Conservation (phyloP, 2,888 invertebrate species). For the Hydrotaea cyrtoneurina region DNA sequence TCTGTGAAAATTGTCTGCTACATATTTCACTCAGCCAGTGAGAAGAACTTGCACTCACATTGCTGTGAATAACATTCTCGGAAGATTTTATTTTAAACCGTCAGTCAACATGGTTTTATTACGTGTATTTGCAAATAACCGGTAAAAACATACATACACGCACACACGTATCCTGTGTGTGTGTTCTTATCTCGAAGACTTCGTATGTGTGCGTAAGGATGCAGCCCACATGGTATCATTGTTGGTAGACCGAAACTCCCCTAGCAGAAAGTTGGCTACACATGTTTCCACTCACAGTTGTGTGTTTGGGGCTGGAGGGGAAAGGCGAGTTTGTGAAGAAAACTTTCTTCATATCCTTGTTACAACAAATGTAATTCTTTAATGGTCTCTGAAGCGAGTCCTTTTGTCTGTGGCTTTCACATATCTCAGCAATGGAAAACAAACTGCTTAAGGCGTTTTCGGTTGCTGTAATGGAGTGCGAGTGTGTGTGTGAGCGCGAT, state of each 20-base stretch:
- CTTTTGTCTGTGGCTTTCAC: slow-evolving; percentile 19
- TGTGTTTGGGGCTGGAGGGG: neutral
- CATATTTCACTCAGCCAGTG: too few relatives aligned
- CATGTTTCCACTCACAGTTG: neutral
- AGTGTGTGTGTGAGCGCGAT: neutral
- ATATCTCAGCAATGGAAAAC: neutral
- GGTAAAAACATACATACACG: too few relatives aligned
- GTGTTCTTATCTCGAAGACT: neutral
- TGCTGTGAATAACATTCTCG: too few relatives aligned
- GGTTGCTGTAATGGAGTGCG: neutral
- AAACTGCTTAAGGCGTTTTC: slow-evolving; percentile 25
- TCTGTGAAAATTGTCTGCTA: too few relatives aligned
- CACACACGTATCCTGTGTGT: neutral
- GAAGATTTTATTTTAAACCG: too few relatives aligned
- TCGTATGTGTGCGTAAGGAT: neutral
- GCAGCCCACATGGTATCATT: neutral
- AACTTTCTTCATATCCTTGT: neutral
- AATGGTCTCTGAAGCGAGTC: slow-evolving; percentile 16
- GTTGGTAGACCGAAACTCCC: neutral
- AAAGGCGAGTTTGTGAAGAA: too few relatives aligned
- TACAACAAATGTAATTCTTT: slow-evolving; percentile 35
- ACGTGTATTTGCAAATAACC: too few relatives aligned
- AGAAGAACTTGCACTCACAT: too few relatives aligned
- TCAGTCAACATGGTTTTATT: too few relatives aligned
- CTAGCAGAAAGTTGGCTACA: neutral